Percentiles rank a stretch among this genome's conserved stretches.
Conservation (phyloP, 2,888 invertebrate genomes). For the Tanytarsus gracilentus region DNA sequence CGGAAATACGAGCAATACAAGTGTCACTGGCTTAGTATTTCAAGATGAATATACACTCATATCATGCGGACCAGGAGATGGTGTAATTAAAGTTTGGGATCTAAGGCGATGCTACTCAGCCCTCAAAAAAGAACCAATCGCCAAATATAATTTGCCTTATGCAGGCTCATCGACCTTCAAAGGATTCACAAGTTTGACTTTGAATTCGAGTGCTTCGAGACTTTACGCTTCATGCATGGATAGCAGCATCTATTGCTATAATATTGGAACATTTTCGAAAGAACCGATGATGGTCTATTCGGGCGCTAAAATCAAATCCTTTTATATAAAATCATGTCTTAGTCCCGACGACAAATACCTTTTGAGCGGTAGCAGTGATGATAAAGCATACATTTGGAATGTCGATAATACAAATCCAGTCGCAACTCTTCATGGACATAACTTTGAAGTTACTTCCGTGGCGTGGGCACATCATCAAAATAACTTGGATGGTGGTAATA, state of each 20-base stretch:
- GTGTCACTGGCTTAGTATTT: conserved; percentile 76
- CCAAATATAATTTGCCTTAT: conserved; percentile 65
- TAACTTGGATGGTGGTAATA: conserved; percentile 42
- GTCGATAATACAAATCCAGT: conserved; percentile 55
- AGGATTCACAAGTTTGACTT: conserved; percentile 68
- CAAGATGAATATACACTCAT: conserved; percentile 69
- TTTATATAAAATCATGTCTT: conserved; percentile 74
- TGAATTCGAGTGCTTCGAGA: conserved; percentile 58
- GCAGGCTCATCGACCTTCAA: conserved; percentile 58
- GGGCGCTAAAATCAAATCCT: conserved; percentile 71
- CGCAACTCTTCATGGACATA: conserved; percentile 63
- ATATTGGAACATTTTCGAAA: conserved; percentile 58
- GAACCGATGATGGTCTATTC: conserved; percentile 55
- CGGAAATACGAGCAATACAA: conserved; percentile 52
- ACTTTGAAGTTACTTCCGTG: conserved; percentile 79
- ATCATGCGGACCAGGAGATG: conserved; percentile 81
- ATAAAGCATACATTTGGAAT: conserved; percentile 80
- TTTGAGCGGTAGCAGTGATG: conserved; percentile 81
- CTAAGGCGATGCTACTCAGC: conserved; percentile 67
- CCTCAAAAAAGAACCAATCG: conserved; percentile 58
- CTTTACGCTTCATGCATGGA: conserved; percentile 85
- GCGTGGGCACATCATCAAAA: conserved; percentile 55
- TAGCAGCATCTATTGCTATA: conserved; percentile 75
- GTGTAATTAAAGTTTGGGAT: conserved; percentile 81
- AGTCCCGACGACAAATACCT: conserved; percentile 74